Evolutionary conservation across 2,113 vertebrate species (phyloP).

Genomic region (Nesospiza acunhae): DNA sequence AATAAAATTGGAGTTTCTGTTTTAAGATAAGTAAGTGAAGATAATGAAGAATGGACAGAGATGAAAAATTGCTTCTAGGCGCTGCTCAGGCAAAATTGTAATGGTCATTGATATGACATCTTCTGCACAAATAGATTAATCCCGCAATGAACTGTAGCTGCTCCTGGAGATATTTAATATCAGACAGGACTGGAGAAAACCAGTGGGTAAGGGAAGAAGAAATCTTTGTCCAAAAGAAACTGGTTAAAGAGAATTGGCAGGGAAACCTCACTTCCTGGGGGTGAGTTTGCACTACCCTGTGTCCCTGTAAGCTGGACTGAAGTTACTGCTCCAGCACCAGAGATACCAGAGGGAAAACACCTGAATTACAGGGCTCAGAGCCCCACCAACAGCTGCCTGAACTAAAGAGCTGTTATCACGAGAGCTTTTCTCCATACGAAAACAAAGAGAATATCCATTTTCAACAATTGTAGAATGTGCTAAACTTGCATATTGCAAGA

Average conservation of each 20-base stretch:
- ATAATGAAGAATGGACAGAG: neutral
- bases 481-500: neutral
- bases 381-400: neutral
- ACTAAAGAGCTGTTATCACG: neutral
- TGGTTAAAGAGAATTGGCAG: neutral
- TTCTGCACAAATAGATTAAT: conserved; percentile 7
- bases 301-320: neutral
- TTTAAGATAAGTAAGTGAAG: neutral
- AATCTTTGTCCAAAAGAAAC: neutral
- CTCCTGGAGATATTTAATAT: neutral
- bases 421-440: neutral
- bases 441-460: neutral
- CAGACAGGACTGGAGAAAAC: neutral
- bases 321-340: neutral
- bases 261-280: rapidly evolving
- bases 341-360: neutral
- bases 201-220: neutral
- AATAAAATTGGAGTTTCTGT: neutral
- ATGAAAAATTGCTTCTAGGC: neutral
- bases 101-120: neutral
- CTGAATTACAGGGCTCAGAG: neutral
- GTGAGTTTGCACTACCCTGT: rapidly evolving
- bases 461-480: neutral
- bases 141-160: neutral
- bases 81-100: neutral